phyloP scores from a whole-genome alignment of 2,888 invertebrate genomes.

The Seira sanloemensis region DNA sequence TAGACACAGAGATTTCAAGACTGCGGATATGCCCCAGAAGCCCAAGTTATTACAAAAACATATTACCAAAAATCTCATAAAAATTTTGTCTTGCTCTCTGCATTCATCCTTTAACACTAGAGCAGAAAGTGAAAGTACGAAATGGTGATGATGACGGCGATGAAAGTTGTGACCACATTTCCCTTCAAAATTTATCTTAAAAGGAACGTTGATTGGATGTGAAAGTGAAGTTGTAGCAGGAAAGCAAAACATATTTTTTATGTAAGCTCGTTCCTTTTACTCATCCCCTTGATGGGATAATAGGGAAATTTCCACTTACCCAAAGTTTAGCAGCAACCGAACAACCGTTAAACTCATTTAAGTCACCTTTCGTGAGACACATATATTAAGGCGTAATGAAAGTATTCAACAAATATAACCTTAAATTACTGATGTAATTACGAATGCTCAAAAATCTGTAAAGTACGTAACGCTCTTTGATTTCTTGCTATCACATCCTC shows the following conservation, averaged over 20 bases:
- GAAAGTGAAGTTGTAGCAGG: not conserved
- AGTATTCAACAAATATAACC: too few species aligned
- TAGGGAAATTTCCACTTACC: conserved; percentile 11
- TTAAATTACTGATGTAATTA: too few species aligned
- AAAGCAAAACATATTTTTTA: not conserved
- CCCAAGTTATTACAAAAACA: not conserved
- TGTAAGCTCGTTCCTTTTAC: not conserved
- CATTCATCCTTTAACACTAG: not conserved
- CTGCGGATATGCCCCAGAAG: conserved; percentile 1
- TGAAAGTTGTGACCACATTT: not conserved
- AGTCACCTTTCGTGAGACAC: not conserved
- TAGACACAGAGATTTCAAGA: not conserved
- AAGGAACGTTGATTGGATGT: not conserved
- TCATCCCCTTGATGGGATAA: not conserved
- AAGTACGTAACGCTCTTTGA: too few species aligned
- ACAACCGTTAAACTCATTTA: conserved; percentile 7
- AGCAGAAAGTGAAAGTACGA: conserved; percentile 7
- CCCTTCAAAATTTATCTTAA: conserved; percentile 2
- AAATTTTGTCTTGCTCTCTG: not conserved
- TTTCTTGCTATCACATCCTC: too few species aligned
- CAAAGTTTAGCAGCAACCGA: not conserved
- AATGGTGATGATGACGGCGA: conserved; percentile 13
- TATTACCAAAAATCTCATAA: conserved; percentile 11
- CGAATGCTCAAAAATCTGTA: too few species aligned
- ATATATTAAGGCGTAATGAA: too few species aligned